Conservation (phyloP, 1,140 invertebrate species). For the Metopolophium dirhodum region DNA sequence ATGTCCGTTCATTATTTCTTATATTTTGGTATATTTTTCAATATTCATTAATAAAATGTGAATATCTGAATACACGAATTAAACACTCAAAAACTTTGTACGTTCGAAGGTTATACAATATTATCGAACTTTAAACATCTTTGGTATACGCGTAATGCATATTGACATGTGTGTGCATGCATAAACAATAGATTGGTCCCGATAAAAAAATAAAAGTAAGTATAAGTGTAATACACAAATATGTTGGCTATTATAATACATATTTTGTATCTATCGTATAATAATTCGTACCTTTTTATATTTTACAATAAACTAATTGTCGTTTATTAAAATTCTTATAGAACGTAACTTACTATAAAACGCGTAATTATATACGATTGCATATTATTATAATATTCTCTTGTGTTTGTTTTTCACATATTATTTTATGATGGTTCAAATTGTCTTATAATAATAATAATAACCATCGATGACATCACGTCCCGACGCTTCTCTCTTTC, state of each 20-base stretch:
- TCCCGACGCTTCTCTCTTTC: neutral
- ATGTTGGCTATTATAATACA: neutral
- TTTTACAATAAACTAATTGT: neutral
- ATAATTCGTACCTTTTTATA: neutral
- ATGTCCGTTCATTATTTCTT: neutral
- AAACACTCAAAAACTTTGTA: neutral
- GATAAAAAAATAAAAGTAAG: neutral
- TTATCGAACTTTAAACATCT: neutral
- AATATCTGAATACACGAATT: neutral
- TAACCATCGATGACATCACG: neutral
- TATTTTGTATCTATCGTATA: neutral
- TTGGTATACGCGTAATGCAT: no score
- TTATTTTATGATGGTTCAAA: neutral
- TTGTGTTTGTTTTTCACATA: neutral
- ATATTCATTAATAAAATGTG: no score
- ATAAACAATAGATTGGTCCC: no score
- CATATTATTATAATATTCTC: neutral
- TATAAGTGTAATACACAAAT: neutral
- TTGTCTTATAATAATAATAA: neutral
- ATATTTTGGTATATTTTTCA: no score
- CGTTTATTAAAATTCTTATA: neutral
- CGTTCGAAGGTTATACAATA: neutral
- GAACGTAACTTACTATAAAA: neutral
- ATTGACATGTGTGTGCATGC: no score
- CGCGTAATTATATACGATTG: neutral